These are phyloP conservation scores for Dolomedes plantarius DNA, from an alignment of 2,888 invertebrate genomes.

Conservation along the genomic window DNA sequence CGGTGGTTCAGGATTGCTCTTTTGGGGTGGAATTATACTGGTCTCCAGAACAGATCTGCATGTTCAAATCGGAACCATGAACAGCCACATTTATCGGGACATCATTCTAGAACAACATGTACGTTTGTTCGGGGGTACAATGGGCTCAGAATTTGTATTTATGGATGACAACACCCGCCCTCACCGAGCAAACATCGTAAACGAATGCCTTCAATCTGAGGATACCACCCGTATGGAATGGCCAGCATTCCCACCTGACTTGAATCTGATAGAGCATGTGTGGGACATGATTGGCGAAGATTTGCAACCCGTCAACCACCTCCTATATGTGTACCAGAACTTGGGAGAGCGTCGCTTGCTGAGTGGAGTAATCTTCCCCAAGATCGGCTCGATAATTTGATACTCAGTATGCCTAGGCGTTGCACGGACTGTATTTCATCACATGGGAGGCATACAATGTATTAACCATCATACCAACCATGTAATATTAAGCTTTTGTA, in stretches of 20 bases:
- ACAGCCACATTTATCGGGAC: background rate
- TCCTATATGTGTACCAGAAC: background rate
- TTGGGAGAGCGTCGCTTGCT: slow-evolving; percentile 10
- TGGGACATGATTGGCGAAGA: background rate
- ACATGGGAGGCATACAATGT: background rate
- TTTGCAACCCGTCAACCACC: background rate
- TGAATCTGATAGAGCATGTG: background rate
- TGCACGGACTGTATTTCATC: background rate
- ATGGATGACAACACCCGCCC: background rate
- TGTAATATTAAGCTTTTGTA: background rate
- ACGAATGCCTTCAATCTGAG: background rate
- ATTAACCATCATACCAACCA: background rate
- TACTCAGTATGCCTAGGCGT: background rate
- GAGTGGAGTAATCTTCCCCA: slow-evolving; percentile 5
- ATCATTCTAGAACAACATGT: slow-evolving; percentile 3
- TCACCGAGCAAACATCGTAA: slow-evolving; percentile 9
- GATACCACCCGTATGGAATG: no score
- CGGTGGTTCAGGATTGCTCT: slow-evolving; percentile 7
- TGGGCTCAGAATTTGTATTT: background rate
- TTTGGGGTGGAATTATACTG: no score
- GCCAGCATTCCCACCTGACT: no score
- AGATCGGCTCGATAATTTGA: background rate
- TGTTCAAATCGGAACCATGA: slow-evolving; percentile 1
- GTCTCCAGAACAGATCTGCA: background rate
- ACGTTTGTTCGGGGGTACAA: background rate